A percentile compares a stretch with the other conserved stretches of the same genome.
Conservation (phyloP, 2,797 vertebrate genomes). For the Siniperca undulata region DNA sequence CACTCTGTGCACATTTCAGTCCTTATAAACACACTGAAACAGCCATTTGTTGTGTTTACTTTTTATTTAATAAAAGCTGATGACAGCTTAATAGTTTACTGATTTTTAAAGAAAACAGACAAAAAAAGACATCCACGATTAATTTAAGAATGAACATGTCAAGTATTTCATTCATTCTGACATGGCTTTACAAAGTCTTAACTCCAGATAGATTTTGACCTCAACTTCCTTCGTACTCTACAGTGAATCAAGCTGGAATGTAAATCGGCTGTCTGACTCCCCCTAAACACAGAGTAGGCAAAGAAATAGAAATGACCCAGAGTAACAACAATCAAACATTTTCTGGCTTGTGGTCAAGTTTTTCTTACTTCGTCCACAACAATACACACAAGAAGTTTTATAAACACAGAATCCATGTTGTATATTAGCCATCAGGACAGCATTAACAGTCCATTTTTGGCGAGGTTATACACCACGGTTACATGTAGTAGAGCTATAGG, state of each 20-base stretch:
- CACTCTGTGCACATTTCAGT: background rate
- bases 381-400: slow-evolving; percentile 23
- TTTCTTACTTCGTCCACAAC: slow-evolving; percentile 29
- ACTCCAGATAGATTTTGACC: slow-evolving; percentile 16
- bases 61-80: background rate
- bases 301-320: slow-evolving; percentile 32
- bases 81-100: background rate
- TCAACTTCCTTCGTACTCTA: slow-evolving; percentile 18
- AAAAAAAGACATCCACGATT: background rate
- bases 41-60: background rate
- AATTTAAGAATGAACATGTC: background rate
- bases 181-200: background rate
- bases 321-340: slow-evolving; percentile 46
- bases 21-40: background rate
- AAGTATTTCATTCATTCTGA: background rate
- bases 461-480: background rate
- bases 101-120: background rate
- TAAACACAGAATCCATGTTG: slow-evolving; percentile 37
- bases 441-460: slow-evolving; percentile 44
- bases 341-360: slow-evolving; percentile 32
- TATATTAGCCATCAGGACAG: slow-evolving; percentile 2
- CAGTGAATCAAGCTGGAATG: slow-evolving; percentile 63
- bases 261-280: slow-evolving; percentile 58
- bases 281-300: slow-evolving; percentile 54
- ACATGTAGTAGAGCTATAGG: background rate